Base-by-base conservation (phyloP, 2,113 vertebrate genomes). In the Hystrix cristata region DNA sequence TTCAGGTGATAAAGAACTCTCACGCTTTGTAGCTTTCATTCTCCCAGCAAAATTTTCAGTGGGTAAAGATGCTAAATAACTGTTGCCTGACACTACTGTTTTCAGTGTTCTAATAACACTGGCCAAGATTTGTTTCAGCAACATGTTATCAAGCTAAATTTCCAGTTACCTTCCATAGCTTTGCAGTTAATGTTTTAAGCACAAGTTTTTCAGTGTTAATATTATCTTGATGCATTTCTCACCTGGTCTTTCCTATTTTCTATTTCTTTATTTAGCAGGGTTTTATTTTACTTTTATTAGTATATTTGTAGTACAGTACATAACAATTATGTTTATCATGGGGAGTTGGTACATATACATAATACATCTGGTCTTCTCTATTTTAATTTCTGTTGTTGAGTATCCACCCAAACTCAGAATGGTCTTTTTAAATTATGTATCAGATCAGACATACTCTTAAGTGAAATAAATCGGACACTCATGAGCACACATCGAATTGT, bases 11-110 rank as follows among this genome's bases (percentile, higher is more conserved):
- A 92, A 87, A 90, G 76, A 90, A 67, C 43, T 86, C 57, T 74
- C 34, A 12, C 0, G 3, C 48, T 31, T 34, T 60, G 34, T 80
- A 89, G 64, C 14, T 90, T 89, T 90, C 71, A 76, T 65, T 90
- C 55, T 82, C 78, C 90, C n/a, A 82, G 46, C 53, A 94, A 67
- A 94, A 43, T 89, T 92, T 10, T n/a, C 29, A 62, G 19, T 81
- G 62, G 81, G 21, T 72, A 69, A 85, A 87, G 43, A 65, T 84
- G 34, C 78, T 62, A 76, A 71, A 90, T 72, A 91, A 48, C 3
- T 83, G 29, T 74, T 67, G 23, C 51, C 51, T 21, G 11, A 55
- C 81, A 29, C 21, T 81, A 4, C 19, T 25, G 7, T 93, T 94
- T 91, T 94, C 29, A 57, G 59, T 65, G 21, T 90, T 81, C 59